These are phyloP conservation scores for Prionace glauca DNA, from an alignment of 2,797 vertebrate genomes.

Conservation along the genomic window DNA sequence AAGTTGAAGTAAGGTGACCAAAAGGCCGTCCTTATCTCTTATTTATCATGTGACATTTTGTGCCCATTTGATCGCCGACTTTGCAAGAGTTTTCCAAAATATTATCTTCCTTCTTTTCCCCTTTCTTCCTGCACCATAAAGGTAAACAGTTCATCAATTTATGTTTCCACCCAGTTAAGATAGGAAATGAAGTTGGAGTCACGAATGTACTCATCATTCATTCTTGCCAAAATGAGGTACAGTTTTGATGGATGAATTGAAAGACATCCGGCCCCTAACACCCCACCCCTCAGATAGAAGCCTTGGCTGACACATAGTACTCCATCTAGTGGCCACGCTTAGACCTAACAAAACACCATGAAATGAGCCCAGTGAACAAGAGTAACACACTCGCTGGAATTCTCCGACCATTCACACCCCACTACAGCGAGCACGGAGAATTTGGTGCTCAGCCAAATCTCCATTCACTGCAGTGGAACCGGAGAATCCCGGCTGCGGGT, in stretches of 20 bases:
- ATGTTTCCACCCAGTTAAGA: not conserved
- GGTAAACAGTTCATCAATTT: not conserved
- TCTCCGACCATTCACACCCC: too few relatives aligned
- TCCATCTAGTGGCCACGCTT: not conserved
- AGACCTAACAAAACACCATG: not conserved
- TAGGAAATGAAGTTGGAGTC: too few relatives aligned
- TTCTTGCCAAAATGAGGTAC: not conserved
- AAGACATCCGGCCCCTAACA: not conserved
- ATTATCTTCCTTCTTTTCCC: not conserved
- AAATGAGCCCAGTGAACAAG: not conserved
- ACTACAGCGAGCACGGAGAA: too few relatives aligned
- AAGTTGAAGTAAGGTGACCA: not conserved
- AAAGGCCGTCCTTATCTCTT: not conserved
- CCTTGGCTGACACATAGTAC: not conserved
- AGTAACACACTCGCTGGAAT: not conserved
- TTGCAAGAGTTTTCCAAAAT: constrained; percentile 7
- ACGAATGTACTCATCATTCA: too few relatives aligned
- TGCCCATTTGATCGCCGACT: not conserved
- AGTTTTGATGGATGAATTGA: not conserved
- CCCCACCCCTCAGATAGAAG: not conserved
- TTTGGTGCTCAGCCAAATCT: too few relatives aligned
- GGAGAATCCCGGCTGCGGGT: too few relatives aligned
- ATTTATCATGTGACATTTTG: not conserved
- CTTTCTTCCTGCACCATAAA: not conserved
- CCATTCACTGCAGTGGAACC: too few relatives aligned